Conservation (phyloP, 2,113 vertebrate genomes). For the Tonatia bakeri region DNA sequence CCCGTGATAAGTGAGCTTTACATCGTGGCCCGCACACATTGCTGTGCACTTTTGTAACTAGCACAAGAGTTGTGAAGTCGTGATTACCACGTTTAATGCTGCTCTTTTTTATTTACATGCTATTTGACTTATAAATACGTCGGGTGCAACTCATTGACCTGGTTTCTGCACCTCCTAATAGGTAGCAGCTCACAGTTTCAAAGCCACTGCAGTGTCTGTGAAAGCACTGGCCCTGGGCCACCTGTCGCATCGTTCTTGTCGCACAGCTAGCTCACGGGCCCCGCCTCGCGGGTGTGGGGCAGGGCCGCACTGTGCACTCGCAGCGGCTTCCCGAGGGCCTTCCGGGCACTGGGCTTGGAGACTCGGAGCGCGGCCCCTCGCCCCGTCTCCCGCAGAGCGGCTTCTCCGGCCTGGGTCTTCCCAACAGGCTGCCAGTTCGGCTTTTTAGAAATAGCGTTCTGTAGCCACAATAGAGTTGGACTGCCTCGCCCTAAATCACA, state of each 20-base stretch:
- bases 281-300: not conserved
- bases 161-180: not conserved
- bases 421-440: not conserved
- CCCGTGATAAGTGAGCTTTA: not conserved
- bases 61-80: not conserved
- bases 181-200: not conserved
- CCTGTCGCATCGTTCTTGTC: fast-evolving
- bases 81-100: fast-evolving
- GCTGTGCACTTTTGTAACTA: not conserved
- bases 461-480: not conserved
- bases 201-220: not conserved
- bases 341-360: fast-evolving
- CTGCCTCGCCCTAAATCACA: not conserved
- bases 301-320: fast-evolving
- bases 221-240: fast-evolving
- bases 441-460: not conserved
- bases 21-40: not conserved
- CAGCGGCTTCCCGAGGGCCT: fast-evolving
- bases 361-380: not conserved
- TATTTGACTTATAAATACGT: not conserved
- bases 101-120: no score
- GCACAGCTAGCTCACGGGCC: not conserved
- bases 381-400: not conserved
- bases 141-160: not conserved
- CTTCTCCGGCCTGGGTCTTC: fast-evolving